phyloP scores from a whole-genome alignment of 2,113 vertebrate genomes.

The Neotragus moschatus region DNA sequence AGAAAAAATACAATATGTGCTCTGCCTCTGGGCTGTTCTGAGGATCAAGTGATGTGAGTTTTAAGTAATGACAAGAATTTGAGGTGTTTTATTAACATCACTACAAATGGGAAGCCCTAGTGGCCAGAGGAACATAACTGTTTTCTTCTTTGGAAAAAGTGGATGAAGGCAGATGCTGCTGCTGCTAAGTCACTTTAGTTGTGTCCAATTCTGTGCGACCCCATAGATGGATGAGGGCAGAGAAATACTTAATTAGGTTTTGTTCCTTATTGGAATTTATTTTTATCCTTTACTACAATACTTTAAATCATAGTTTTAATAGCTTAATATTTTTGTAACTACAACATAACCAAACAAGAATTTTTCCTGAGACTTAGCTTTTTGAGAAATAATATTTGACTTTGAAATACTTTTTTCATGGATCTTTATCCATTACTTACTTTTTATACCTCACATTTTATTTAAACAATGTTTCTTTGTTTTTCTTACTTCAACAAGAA shows the following conservation, averaged over 20 bases:
- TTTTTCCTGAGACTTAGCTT: neutral
- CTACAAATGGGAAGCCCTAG: neutral
- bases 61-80: neutral
- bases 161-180: neutral
- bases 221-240: neutral
- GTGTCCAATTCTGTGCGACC: too few species aligned
- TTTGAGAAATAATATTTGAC: neutral
- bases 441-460: neutral
- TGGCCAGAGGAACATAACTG: neutral
- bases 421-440: neutral
- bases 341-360: neutral
- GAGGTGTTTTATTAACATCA: neutral
- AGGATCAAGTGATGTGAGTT: neutral
- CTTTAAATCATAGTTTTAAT: neutral
- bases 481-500: neutral
- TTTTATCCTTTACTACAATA: neutral
- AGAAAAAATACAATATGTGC: neutral
- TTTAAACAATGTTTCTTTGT: neutral
- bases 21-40: neutral
- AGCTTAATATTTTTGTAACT: neutral
- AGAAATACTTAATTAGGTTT: constrained; percentile 7
- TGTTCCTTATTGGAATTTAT: neutral
- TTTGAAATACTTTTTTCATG: neutral
- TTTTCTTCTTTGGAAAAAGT: neutral
- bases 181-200: too few species aligned